Evolutionary conservation across 2,113 vertebrate genomes (phyloP), one percentile per base, ranked within the genome.

Genomic region (Suricata suricatta): DNA sequence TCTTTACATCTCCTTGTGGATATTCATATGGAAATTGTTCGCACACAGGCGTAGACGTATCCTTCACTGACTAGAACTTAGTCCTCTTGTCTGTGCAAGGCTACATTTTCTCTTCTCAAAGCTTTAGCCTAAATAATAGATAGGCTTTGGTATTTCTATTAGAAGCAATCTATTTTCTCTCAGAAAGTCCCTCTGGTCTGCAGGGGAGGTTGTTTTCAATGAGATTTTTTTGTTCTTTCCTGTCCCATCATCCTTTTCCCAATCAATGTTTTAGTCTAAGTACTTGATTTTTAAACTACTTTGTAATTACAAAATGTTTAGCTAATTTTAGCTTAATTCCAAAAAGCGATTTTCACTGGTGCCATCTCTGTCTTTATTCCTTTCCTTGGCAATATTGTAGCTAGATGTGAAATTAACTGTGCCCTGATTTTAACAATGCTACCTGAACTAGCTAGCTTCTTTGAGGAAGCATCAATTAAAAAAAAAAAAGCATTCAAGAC

Each of bases 321-420:
- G 85, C 97, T 98, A 98, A 98, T 97, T 98, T 97, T 97, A 98
- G 90, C 94, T 95, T 90, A 86, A 96, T 93, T 97, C 90, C 82
- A 88, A 90, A 98, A 92, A 94, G 93, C 0, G 25, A 95, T 95
- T 96, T 98, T 79, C 90, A 95, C 29, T 38, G 50, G n/a, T 96
- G 63, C 83, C 82, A 72, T 96, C 86, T 97, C 66, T 69, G 33
- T 88, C 95, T 96, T 96, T 97, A 17, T 82, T 88, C 81, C 90
- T 91, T 93, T 92, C 69, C 77, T 96, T 96, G 66, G 92, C 90
- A 84, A 80, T 23, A 71, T 14, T 64, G 81, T 64, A 90, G 88
- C 76, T 86, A 83, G 88, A 91, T 88, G 90, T 93, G 95, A 96
- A 89, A 96, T 96, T 96, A 98, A 98, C 89, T 91, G 85, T 13